A percentile compares a stretch with the other conserved stretches of the same genome.
Conservation (phyloP, 37 sponge, comb jelly and placozoan genomes). For the Cladorhizidae sp. region DNA sequence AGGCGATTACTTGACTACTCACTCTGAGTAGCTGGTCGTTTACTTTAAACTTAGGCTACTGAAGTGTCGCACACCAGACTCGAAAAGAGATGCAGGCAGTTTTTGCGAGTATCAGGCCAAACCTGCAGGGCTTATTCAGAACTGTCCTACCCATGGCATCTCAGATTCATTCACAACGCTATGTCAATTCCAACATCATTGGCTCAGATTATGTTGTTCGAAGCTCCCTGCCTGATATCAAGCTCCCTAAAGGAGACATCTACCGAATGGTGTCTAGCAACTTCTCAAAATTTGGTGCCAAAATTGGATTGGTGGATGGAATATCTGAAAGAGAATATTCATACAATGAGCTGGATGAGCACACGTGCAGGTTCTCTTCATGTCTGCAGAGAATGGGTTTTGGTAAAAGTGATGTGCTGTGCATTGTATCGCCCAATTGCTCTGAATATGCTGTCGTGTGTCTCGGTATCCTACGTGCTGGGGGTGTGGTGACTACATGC, state of each 20-base stretch:
- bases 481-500: constrained; percentile 73
- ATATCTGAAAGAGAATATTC: constrained; percentile 44
- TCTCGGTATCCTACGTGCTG: constrained; percentile 69
- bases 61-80: too few relatives aligned
- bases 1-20: too few relatives aligned
- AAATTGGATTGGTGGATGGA: constrained; percentile 59
- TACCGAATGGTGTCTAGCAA: constrained; percentile 22
- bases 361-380: constrained; percentile 40
- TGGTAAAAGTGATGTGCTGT: constrained; percentile 60
- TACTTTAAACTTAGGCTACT: too few relatives aligned
- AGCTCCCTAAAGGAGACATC: constrained; percentile 30
- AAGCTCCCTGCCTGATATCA: constrained; percentile 38
- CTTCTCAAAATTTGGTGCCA: constrained; percentile 30
- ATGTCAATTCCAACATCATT: neutral
- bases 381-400: constrained; percentile 55
- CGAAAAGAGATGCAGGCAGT: too few relatives aligned
- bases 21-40: too few relatives aligned
- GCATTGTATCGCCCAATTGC: constrained; percentile 58
- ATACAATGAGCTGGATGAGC: constrained; percentile 48
- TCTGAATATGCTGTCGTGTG: constrained; percentile 41
- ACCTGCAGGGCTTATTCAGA: too few relatives aligned
- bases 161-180: too few relatives aligned
- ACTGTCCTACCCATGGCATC: too few relatives aligned
- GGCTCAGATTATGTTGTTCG: constrained; percentile 37
- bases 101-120: too few relatives aligned